Base-by-base conservation (phyloP, 2,888 invertebrate species). In the Tridacna crocea region DNA sequence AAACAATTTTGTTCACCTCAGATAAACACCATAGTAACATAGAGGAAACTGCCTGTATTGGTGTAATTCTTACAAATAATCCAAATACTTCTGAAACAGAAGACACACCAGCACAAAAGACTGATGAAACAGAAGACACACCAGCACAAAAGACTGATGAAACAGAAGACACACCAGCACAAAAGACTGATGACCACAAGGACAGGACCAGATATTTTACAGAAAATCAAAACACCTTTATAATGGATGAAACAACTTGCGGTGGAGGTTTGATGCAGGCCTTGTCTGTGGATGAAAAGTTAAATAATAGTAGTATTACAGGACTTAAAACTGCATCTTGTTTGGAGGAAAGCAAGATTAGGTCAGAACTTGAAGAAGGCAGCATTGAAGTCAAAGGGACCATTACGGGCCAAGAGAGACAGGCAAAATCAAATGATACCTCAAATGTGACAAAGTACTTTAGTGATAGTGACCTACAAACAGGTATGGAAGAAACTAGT, bases 401-500 rank as follows among this genome's bases (percentile, higher is more conserved):
- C 8, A 36, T 36, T 36, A 36, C 8, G 8, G 36, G 36, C 36
- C 36, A 36, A 36, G 8, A 36, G 36, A 36, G 8, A 36, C 36
- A 36, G 8, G 36, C 36, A 36, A 36, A 36, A 36, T 36, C 36
- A 36, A 36, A 36, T 36, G 36, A 36, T 36, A 36, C 36, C 36
- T 36, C 36, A 36, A 36, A 36, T 36, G 3, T 4, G 8, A 36
- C 36, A 36, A 36, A 36, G 36, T 36, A 36, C 8, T 36, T 36
- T 36, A 36, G 36, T 36, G 36, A 36, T 8, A 36, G 51, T 72
- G 76, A 80, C 46, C 61, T 72, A 8, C 27, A 65, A 46, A 65
- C 75, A 22, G 65, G 22, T 27, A 76, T 76, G 63, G 80, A 80
- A 48, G 80, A 75, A 80, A 80, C 76, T 51, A 70, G 65, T 22